A percentile compares a stretch with the other conserved stretches of the same genome.
These are phyloP conservation scores for Protobothrops flavoviridis DNA, from an alignment of 2,113 vertebrate genomes.

Conservation along the genomic window DNA sequence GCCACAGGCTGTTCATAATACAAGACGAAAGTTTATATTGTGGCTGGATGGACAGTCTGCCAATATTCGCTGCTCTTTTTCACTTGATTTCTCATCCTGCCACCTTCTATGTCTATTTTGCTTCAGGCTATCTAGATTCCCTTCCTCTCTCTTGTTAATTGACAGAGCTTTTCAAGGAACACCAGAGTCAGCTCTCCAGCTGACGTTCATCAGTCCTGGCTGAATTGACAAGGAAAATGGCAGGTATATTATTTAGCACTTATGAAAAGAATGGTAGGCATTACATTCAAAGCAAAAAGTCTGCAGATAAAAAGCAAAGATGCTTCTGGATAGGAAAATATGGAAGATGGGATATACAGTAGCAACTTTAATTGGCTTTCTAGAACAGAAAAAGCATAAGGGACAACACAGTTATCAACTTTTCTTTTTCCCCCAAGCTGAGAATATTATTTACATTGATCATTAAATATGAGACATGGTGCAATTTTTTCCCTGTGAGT, in stretches of 20 bases:
- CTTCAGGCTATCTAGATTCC: neutral
- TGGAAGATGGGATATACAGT: neutral
- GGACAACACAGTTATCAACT: neutral
- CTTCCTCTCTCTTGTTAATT: neutral
- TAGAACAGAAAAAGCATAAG: neutral
- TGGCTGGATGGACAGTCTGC: neutral
- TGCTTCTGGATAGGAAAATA: neutral
- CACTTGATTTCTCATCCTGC: neutral
- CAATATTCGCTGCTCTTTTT: neutral
- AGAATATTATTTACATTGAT: neutral
- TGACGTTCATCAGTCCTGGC: neutral
- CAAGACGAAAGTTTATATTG: neutral
- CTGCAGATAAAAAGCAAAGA: neutral
- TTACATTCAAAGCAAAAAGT: neutral
- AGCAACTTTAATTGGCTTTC: neutral
- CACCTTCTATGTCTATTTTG: neutral
- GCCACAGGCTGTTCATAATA: neutral
- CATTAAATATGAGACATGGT: neutral
- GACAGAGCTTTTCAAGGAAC: slow-evolving; percentile 4
- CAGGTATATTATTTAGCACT: fast-evolving
- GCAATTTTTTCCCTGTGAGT: too few species aligned
- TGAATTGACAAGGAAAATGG: slow-evolving; percentile 10
- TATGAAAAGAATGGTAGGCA: neutral
- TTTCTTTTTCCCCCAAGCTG: neutral
- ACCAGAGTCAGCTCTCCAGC: neutral